Evolutionary conservation across 92 coral and sea anemone species (phyloP).

Genomic region (Bergia sp.): DNA sequence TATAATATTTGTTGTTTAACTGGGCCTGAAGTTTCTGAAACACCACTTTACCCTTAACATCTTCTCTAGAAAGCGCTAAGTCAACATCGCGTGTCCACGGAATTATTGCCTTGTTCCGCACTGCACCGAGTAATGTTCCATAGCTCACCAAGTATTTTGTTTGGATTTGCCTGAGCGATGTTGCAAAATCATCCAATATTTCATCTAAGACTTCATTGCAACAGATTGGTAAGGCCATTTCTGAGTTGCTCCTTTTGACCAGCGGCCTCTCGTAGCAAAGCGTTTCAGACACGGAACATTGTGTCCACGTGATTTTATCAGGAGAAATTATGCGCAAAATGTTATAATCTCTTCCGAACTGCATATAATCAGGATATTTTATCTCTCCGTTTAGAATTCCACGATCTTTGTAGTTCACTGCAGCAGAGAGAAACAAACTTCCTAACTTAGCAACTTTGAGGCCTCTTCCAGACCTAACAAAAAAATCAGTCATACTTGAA

Average conservation of each 20-base stretch:
- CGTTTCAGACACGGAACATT: slow-evolving; percentile 35
- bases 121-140: slow-evolving; percentile 44
- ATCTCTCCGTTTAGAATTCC: slow-evolving; percentile 18
- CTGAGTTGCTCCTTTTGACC: slow-evolving; percentile 2
- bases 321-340: slow-evolving; percentile 29
- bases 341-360: slow-evolving; percentile 1
- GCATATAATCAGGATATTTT: slow-evolving; percentile 4
- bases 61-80: slow-evolving; percentile 4
- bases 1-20: background rate
- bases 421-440: slow-evolving; percentile 20
- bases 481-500: slow-evolving; percentile 10
- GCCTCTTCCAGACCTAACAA: slow-evolving; percentile 19
- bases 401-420: slow-evolving; percentile 35
- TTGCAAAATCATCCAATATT: slow-evolving; percentile 23
- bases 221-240: slow-evolving; percentile 19
- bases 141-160: slow-evolving; percentile 29
- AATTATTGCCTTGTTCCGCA: slow-evolving; percentile 25
- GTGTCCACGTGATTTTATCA: slow-evolving; percentile 36
- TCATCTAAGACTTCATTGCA: slow-evolving; percentile 36
- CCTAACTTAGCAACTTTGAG: slow-evolving; percentile 22
- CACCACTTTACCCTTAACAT: slow-evolving; percentile 2
- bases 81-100: slow-evolving; percentile 43
- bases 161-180: slow-evolving; percentile 9
- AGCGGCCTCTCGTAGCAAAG: slow-evolving; percentile 31
- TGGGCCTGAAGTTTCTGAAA: slow-evolving; percentile 1